These are phyloP conservation scores for Chorisops tibialis DNA, from an alignment of 2,888 invertebrate genomes.

Conservation along the genomic window DNA sequence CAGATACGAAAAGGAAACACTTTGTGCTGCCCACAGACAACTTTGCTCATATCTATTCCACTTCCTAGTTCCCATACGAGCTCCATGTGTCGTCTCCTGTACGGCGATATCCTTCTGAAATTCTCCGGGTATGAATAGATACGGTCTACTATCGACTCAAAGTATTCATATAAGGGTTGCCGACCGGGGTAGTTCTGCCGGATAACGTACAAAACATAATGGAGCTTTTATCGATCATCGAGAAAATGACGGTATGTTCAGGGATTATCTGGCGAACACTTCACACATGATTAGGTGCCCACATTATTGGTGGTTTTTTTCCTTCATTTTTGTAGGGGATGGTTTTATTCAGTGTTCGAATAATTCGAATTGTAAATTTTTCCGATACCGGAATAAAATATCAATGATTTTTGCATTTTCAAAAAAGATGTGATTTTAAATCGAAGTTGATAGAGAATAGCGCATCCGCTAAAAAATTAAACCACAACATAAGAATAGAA, in stretches of 20 bases:
- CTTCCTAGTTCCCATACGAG: not conserved
- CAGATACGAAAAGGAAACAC: conserved; percentile 39
- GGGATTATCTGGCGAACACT: conserved; percentile 32
- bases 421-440: no score
- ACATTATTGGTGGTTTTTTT: no score
- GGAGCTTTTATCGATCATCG: conserved; percentile 33
- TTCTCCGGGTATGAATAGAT: not conserved
- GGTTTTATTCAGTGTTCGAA: no score
- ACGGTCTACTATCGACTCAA: conserved; percentile 7
- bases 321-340: no score
- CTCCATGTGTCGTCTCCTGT: no score
- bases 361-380: no score
- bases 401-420: no score
- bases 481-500: no score
- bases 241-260: conserved; percentile 27
- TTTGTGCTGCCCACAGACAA: conserved; percentile 37
- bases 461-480: no score
- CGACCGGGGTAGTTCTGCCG: not conserved
- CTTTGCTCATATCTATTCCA: conserved; percentile 16
- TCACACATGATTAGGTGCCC: conserved; percentile 31
- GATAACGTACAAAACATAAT: conserved; percentile 19
- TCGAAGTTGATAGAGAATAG: no score
- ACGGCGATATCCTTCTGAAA: no score
- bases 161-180: conserved; percentile 22
- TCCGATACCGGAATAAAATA: no score